Percentiles rank a stretch among this genome's conserved stretches.
phyloP scores from a whole-genome alignment of 2,113 vertebrate species.

The Pachypanchax playfairii region DNA sequence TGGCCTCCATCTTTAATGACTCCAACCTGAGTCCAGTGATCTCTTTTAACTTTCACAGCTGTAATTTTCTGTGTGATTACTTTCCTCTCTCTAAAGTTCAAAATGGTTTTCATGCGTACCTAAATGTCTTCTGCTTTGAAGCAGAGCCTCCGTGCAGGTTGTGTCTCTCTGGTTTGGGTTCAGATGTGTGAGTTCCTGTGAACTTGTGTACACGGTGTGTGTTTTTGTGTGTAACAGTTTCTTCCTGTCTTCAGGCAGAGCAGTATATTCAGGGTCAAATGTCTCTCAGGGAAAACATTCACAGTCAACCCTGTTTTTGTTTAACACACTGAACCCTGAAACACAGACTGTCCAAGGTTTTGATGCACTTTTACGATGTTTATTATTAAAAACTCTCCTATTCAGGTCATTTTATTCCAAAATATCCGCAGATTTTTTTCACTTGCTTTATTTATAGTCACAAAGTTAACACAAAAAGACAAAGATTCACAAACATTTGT shows the following conservation, averaged over 20 bases:
- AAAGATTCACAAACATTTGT: no score
- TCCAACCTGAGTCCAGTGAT: conserved; percentile 38
- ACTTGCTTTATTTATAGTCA: no score
- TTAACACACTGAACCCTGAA: conserved; percentile 11
- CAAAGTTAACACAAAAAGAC: no score
- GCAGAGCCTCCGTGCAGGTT: conserved; percentile 4
- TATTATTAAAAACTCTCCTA: no score
- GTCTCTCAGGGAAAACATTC: conserved; percentile 21
- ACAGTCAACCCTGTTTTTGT: conserved; percentile 5
- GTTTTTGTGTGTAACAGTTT: conserved; percentile 21
- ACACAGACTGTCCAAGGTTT: not conserved
- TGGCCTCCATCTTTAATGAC: conserved; percentile 47
- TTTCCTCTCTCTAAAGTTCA: conserved; percentile 47
- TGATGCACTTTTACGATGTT: no score
- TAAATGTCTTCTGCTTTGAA: conserved; percentile 18
- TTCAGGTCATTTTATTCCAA: no score
- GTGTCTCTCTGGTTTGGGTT: conserved; percentile 3
- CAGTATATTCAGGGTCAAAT: conserved; percentile 18
- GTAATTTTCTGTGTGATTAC: conserved; percentile 63
- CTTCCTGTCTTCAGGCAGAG: conserved; percentile 15
- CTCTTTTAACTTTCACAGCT: conserved; percentile 27
- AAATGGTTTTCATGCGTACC: conserved; percentile 55
- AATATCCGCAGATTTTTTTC: no score
- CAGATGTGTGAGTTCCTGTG: not conserved
- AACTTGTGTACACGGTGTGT: conserved; percentile 1